Evolutionary conservation across 2,113 vertebrate species (phyloP), one percentile per base, ranked within the genome.

Genomic region (Forbesichthys agassizii): DNA sequence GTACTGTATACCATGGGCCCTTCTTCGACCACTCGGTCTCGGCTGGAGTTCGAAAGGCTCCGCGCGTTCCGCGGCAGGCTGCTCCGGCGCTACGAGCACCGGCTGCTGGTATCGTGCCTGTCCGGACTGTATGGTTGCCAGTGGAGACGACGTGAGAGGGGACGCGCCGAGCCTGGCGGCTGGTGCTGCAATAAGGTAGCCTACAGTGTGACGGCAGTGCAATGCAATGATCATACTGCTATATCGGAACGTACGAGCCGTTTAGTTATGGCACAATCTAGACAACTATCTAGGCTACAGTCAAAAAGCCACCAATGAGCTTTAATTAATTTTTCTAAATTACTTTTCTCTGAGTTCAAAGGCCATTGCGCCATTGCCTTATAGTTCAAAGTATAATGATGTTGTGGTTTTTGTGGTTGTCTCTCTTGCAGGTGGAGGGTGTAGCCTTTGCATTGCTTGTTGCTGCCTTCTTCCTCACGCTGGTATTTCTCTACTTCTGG

Each of bases 401-500:
- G 51, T 63, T 51, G 49, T 64, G 59, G 9, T 61, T 42, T 42
- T 48, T 10, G 42, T 58, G 16, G 3, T n/a, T 9, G 18, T 56
- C 20, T 53, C 4, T 18, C 12, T 55, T 59, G 18, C 87, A 93
- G 91, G 18, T 88, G 80, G 92, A 93, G 71, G 89, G 85, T 0
- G 53, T 88, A 33, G 94, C 92, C 84, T 94, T 92, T n/a, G 58
- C 82, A 5, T 57, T 93, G 73, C 85, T 96, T 2, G 16, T 92
- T 51, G 64, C 70, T 55, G 82, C 95, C 1, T 95, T 96, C 84
- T 89, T 90, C 78, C 6, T 95, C 11, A 94, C 93, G 42, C 70
- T 94, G 71, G 9, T 95, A 71, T 94, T 96, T 61, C 85, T 98
- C 48, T 97, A 95, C 77, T 88, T 95, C 69, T 98, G 97, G 96